phyloP scores from a whole-genome alignment of 1,140 invertebrate genomes.

The Leptinotarsa defecta region DNA sequence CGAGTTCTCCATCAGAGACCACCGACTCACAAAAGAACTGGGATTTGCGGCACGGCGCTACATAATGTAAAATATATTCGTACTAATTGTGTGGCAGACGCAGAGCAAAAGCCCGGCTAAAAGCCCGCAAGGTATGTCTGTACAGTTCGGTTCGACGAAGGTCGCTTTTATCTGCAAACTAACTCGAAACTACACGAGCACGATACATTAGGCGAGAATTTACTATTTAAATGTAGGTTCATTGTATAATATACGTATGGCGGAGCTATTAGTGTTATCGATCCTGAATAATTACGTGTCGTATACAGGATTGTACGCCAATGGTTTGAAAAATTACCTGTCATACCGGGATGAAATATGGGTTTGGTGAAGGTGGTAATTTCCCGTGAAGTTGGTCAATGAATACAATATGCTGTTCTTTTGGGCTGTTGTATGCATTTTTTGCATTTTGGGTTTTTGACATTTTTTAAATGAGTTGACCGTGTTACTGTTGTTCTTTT shows the following conservation, averaged over 20 bases:
- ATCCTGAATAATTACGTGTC: constrained; percentile 8
- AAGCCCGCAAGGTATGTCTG: constrained; percentile 1
- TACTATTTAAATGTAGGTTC: constrained; percentile 6
- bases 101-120: not conserved
- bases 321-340: constrained; percentile 1
- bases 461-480: no score
- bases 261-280: constrained; percentile 5
- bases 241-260: constrained; percentile 6
- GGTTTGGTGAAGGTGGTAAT: not conserved
- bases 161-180: constrained; percentile 3
- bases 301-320: not conserved
- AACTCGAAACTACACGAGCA: constrained; percentile 5
- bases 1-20: constrained; percentile 42
- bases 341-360: constrained; percentile 5
- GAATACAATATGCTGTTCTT: not conserved
- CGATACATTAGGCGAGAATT: constrained; percentile 5
- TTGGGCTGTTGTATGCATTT: no score
- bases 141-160: not conserved
- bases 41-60: constrained; percentile 37
- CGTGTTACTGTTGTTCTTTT: no score
- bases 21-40: constrained; percentile 29
- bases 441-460: no score
- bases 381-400: constrained; percentile 1
- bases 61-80: constrained; percentile 43
- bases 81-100: constrained; percentile 34